A percentile compares a stretch with the other conserved stretches of the same genome.
Evolutionary conservation across 2,797 vertebrate genomes (phyloP).

Genomic region (Myotis planiceps): DNA sequence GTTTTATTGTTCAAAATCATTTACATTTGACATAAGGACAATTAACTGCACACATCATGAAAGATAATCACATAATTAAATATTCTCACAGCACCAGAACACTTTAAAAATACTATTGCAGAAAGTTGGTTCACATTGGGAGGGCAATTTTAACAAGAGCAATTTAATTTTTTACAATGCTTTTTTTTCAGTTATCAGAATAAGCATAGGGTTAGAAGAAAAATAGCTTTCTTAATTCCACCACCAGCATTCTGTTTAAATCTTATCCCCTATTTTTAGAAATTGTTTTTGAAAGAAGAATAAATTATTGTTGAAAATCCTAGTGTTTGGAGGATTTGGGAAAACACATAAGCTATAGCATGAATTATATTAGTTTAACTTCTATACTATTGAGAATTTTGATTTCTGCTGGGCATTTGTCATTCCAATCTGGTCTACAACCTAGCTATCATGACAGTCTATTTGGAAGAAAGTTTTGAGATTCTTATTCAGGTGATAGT

Average conservation of each 20-base stretch:
- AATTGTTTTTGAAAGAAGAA: background rate
- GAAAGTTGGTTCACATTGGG: constrained; percentile 66
- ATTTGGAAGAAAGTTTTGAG: background rate
- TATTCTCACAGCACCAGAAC: constrained; percentile 65
- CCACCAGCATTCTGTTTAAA: background rate
- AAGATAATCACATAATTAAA: constrained; percentile 78
- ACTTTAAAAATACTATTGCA: constrained; percentile 69
- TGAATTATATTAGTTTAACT: background rate
- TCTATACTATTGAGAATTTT: background rate
- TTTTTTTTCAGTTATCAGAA: constrained; percentile 38
- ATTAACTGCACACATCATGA: constrained; percentile 78
- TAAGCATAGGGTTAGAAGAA: background rate
- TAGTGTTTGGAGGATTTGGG: background rate
- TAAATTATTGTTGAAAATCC: background rate
- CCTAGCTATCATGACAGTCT: background rate
- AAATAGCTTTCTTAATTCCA: background rate
- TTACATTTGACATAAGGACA: constrained; percentile 77
- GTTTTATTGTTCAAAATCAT: constrained; percentile 72
- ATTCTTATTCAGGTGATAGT: background rate
- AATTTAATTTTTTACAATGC: constrained; percentile 14
- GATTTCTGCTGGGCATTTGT: background rate
- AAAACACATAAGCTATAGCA: background rate
- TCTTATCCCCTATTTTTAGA: background rate
- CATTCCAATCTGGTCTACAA: background rate
- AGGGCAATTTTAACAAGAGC: constrained; percentile 77